Evolutionary conservation across 2,113 vertebrate genomes (phyloP).

Genomic region (Leucopsar rothschildi): DNA sequence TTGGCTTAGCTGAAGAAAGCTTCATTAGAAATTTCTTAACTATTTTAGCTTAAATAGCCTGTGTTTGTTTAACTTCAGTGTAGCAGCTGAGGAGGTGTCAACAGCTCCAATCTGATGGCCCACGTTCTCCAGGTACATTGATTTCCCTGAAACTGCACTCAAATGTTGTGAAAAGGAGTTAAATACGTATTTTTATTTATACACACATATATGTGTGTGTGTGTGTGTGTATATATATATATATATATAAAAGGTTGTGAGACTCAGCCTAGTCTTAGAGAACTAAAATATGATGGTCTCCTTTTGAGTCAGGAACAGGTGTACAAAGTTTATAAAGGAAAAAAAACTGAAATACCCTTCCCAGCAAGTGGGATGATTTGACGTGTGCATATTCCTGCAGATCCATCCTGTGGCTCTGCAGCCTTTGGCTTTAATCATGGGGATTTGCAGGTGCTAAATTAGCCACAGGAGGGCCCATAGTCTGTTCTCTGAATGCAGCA

Average conservation of each 20-base stretch:
- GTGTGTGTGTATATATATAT: too few relatives aligned
- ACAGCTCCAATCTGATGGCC: background rate
- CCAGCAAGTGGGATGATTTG: background rate
- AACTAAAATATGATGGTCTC: background rate
- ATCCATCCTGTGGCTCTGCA: background rate
- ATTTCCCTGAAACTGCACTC: background rate
- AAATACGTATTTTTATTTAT: background rate
- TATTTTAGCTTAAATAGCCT: background rate
- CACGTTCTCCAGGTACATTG: fast-evolving
- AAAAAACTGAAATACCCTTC: background rate
- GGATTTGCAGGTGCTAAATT: slow-evolving; percentile 40
- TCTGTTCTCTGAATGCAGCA: background rate
- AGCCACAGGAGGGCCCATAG: slow-evolving; percentile 5
- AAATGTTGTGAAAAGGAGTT: background rate
- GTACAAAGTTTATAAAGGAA: background rate
- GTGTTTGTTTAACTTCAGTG: background rate
- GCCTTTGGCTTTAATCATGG: background rate
- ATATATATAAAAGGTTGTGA: background rate
- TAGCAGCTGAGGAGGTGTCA: background rate
- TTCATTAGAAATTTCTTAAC: background rate
- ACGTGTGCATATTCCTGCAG: background rate
- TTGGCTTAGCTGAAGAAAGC: background rate
- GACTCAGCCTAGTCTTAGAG: background rate
- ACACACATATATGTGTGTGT: background rate
- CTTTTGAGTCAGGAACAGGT: background rate